phyloP scores from a whole-genome alignment of 1,140 invertebrate species.

The Brachionus manjavacas region DNA sequence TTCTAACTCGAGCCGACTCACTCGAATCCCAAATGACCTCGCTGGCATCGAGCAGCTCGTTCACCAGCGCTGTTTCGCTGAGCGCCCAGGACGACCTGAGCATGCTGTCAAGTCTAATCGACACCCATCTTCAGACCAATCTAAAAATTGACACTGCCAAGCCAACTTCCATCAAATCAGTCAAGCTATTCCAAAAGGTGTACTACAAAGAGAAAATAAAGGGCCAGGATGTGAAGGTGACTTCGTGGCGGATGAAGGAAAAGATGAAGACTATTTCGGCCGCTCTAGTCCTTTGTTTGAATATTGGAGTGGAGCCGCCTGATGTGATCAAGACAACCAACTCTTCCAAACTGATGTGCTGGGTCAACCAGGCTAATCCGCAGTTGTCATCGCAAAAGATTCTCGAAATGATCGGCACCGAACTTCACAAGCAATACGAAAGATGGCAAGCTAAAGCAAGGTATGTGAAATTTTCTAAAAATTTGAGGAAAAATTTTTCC shows the following conservation, averaged over 20 bases:
- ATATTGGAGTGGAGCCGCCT: slow-evolving; percentile 97
- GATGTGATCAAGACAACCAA: slow-evolving; percentile 94
- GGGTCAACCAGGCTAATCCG: slow-evolving; percentile 74
- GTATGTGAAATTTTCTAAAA: neutral
- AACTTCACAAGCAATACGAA: slow-evolving; percentile 85
- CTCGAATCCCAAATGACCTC: neutral
- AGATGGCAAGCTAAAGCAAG: slow-evolving; percentile 88
- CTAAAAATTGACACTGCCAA: neutral
- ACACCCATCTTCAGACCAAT: neutral
- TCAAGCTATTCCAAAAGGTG: slow-evolving; percentile 8
- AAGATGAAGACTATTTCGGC: slow-evolving; percentile 97
- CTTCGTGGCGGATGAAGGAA: slow-evolving; percentile 43
- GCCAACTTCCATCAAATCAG: neutral
- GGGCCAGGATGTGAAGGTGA: neutral
- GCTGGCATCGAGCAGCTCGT: neutral
- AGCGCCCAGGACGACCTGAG: neutral
- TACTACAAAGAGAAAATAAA: slow-evolving; percentile 29
- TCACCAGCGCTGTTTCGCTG: neutral
- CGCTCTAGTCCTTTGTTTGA: slow-evolving; percentile 90
- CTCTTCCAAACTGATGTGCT: slow-evolving; percentile 88
- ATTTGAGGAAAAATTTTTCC: no score
- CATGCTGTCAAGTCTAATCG: neutral
- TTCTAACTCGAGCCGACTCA: neutral
- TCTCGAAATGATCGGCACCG: slow-evolving; percentile 81
- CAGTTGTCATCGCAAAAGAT: slow-evolving; percentile 81